Evolutionary conservation across 2,113 vertebrate species (phyloP), one percentile per base, ranked within the genome.

Genomic region (Prunella himalayana): DNA sequence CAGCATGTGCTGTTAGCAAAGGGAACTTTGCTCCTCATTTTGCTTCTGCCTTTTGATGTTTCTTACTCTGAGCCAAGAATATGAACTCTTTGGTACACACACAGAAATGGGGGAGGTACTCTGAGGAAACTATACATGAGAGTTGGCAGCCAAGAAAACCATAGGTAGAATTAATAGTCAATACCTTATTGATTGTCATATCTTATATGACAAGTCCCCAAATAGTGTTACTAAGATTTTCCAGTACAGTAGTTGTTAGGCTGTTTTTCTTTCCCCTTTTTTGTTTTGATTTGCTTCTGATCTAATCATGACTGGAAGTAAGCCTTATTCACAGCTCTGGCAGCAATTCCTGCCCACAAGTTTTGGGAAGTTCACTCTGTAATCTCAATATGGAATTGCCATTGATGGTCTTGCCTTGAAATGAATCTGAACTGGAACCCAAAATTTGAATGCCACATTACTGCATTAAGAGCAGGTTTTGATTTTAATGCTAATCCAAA

Each of bases 21-120:
- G 33, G 49, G 39, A 86, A 73, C 45, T 85, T 86, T 81, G 42
- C 61, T 91, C 28, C 61, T 95, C 27, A 28, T 87, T 90, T 84
- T 77, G 17, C 41, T 82, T 83, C 66, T 91, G 47, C 66, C 63
- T 91, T 88, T 93, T 95, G 82, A 69, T 95, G 42, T 71, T 88
- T 93, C 78, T 71, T 75, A 49, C 12, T 83, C 49, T 63, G 44
- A 88, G 83, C 37, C 81, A 86, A 88, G 69, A 88, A 83, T 66
- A 92, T 60, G 66, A 88, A 63, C 50, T 73, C 47, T 84, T 81
- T 49, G 41, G 68, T 79, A 50, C 17, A 57, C 17, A 57, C 50
- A 53, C 23, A 89, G 60, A 92, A 90, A 56, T 35, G 42, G 13
- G 9, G 25, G 27, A 93, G 28, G 8, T 70, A 63, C 23, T 70